Evolutionary conservation across 2,113 vertebrate species (phyloP).

Genomic region (Calyptommatus sinebrachiatus): DNA sequence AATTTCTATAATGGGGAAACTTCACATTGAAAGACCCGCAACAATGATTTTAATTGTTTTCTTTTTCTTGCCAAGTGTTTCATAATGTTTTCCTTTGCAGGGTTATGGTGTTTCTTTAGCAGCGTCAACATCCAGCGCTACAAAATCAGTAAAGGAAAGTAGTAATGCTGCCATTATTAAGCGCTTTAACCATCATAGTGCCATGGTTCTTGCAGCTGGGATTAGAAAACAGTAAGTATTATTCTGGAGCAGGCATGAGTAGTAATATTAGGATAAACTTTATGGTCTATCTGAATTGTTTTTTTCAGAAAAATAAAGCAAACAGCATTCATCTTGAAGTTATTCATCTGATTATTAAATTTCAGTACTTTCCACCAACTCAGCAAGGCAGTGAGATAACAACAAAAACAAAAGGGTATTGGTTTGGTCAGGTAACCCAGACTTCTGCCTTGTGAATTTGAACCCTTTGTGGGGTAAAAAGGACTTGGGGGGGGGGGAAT

Average conservation of each 20-base stretch:
- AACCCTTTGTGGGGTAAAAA: no score
- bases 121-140: slow-evolving; percentile 82
- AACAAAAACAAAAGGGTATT: no score
- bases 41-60: background rate
- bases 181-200: slow-evolving; percentile 97
- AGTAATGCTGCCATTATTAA: slow-evolving; percentile 97
- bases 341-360: background rate
- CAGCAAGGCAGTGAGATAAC: no score
- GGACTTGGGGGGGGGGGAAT: no score
- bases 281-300: background rate
- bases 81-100: slow-evolving; percentile 67
- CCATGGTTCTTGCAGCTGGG: slow-evolving; percentile 97
- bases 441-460: no score
- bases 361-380: no score
- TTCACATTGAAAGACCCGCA: no score
- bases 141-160: slow-evolving; percentile 87
- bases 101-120: slow-evolving; percentile 84
- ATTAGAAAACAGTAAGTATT: slow-evolving; percentile 86
- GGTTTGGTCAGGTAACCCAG: no score
- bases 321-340: background rate
- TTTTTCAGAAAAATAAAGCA: background rate
- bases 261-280: background rate
- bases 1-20: background rate
- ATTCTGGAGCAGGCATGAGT: background rate
- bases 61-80: background rate